Evolutionary conservation across 2,888 invertebrate genomes (phyloP).

Genomic region (Tinea trinotella): DNA sequence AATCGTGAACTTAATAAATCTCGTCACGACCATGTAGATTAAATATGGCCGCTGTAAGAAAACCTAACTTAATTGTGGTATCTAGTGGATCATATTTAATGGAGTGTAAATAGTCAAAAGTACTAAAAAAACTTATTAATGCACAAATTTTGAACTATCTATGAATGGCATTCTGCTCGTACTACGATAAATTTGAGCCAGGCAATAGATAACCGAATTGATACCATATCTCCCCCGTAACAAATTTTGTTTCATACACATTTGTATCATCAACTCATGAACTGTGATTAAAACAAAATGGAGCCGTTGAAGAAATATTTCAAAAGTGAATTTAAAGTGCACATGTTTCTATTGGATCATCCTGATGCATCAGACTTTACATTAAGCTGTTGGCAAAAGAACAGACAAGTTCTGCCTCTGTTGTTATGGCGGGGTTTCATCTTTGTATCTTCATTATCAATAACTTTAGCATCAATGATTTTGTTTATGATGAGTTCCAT

Average conservation of each 20-base stretch:
- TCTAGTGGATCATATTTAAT: too few species aligned
- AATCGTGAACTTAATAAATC: too few species aligned
- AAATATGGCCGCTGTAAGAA: too few species aligned
- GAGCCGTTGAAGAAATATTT: constrained; percentile 41
- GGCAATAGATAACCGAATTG: neutral
- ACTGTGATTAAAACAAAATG: constrained; percentile 32
- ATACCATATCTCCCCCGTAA: neutral
- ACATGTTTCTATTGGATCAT: constrained; percentile 38
- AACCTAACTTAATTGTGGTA: too few species aligned
- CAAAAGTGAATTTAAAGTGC: constrained; percentile 35
- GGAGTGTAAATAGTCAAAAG: too few species aligned
- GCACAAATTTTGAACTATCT: neutral
- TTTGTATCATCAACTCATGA: neutral
- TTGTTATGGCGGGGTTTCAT: constrained; percentile 38
- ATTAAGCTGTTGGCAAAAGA: constrained; percentile 40
- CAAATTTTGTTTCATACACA: neutral
- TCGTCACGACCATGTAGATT: too few species aligned
- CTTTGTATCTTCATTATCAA: constrained; percentile 40
- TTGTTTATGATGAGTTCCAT: constrained; percentile 12
- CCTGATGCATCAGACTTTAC: constrained; percentile 44
- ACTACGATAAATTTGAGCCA: neutral
- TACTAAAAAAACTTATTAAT: too few species aligned
- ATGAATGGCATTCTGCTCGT: neutral
- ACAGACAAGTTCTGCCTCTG: constrained; percentile 38
- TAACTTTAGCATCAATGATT: constrained; percentile 35